phyloP scores from a whole-genome alignment of 1,140 invertebrate species.

The Aphaenogaster ashmeadi region DNA sequence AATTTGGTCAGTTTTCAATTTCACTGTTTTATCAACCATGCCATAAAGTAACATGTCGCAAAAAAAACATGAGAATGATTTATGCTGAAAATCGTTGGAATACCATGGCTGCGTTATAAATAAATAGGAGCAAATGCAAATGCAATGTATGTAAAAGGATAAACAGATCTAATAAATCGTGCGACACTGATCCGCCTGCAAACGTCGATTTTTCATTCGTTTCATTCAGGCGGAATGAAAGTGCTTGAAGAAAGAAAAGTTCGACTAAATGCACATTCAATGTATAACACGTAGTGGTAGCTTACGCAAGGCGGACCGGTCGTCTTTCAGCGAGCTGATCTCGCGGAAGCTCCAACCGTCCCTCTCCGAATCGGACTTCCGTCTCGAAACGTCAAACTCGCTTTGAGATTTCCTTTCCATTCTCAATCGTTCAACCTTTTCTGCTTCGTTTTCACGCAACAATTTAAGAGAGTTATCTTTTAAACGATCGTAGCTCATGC shows the following conservation, averaged over 20 bases:
- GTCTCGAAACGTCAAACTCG: slow-evolving; percentile 79
- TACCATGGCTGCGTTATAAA: not conserved
- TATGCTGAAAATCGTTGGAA: not conserved
- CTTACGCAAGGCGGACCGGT: slow-evolving; percentile 81
- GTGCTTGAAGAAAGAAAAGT: slow-evolving; percentile 36
- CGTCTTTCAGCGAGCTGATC: slow-evolving; percentile 73
- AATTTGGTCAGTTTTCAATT: slow-evolving; percentile 31
- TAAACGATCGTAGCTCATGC: not conserved
- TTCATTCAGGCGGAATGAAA: slow-evolving; percentile 12
- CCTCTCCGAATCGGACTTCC: slow-evolving; percentile 77
- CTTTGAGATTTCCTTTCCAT: slow-evolving; percentile 69
- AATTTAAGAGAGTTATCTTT: slow-evolving; percentile 11
- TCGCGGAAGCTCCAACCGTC: slow-evolving; percentile 78
- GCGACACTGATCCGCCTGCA: slow-evolving; percentile 31
- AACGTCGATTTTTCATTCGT: slow-evolving; percentile 28
- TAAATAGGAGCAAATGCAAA: not conserved
- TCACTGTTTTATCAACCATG: not conserved
- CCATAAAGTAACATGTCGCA: not conserved
- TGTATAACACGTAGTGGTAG: slow-evolving; percentile 72
- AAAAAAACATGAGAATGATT: not conserved
- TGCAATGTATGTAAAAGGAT: not conserved
- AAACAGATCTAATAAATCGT: slow-evolving; percentile 32
- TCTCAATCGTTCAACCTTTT: not conserved
- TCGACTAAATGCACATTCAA: slow-evolving; percentile 51
- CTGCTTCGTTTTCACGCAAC: slow-evolving; percentile 12